Base-by-base conservation (phyloP, 2,113 vertebrate genomes). In the Falcunculus frontatus region DNA sequence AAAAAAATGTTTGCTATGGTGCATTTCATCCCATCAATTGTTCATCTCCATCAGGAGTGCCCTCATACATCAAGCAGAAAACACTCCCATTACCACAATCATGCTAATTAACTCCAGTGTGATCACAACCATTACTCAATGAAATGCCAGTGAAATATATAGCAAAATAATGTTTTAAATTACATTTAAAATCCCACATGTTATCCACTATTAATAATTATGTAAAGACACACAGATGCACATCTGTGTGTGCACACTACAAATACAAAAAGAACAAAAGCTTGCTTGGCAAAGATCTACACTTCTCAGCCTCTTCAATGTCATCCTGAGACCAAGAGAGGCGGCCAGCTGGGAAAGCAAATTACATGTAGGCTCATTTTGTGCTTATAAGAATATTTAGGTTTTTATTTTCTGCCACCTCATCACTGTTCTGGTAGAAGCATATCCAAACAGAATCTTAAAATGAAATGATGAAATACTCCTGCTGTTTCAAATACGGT, bases 231-330 rank as follows among this genome's bases (percentile, higher is more conserved):
- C 10, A 68, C 0, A 73, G 59, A 68, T 41, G 26, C 8, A 52
- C 3, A 39, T 2, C 4, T 39, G 27, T 1, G 0, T 33, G n/a
- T 15, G 37, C 3, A 11, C 3, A 37, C 4, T n/a, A 53, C 39
- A 64, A 13, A n/a, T 2, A 33, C 29, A 55, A 8, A 32, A 82
- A 75, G n/a, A 76, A 42, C 33, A 72, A 57, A 72, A 73, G 7
- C 10, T n/a, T 19, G 8, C 46, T 62, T 78, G 55, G 33, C 37
- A 74, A 53, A 62, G 26, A 50, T 37, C 10, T 53, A 17, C 46
- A 56, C 32, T 77, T 86, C 77, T 76, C 49, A 87, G 19, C 20
- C 21, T 9, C 35, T 52, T 55, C 4, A 4, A 2, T 33, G 13
- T 73, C 33, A 69, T 65, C n/a, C 46, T 25, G 17, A 80, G 49